Evolutionary conservation across 2,888 invertebrate species (phyloP).

Genomic region (Esperia sulphurella): DNA sequence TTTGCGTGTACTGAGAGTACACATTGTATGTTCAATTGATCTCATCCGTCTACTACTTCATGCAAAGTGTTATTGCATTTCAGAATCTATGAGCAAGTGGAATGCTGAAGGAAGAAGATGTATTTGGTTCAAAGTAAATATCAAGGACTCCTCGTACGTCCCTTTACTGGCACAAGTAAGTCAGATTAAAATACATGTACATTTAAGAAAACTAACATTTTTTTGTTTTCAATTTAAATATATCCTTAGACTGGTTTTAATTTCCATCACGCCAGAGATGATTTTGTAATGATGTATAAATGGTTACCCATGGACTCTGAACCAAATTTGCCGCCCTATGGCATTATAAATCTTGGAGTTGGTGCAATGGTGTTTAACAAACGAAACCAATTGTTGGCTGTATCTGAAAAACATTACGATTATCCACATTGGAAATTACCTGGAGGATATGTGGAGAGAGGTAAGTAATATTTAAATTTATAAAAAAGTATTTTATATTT

Average conservation of each 20-base stretch:
- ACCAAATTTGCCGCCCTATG: constrained; percentile 85
- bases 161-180: constrained; percentile 85
- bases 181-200: background rate
- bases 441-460: constrained; percentile 93
- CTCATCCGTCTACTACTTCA: background rate
- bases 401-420: constrained; percentile 85
- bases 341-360: constrained; percentile 88
- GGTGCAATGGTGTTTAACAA: constrained; percentile 92
- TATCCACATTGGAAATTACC: constrained; percentile 92
- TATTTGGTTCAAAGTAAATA: constrained; percentile 89
- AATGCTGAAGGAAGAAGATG: constrained; percentile 80
- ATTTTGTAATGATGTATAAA: constrained; percentile 88
- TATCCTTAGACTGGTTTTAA: constrained; percentile 87
- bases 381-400: constrained; percentile 86
- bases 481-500: background rate
- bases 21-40: background rate
- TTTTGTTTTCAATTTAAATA: constrained; percentile 22
- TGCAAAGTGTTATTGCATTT: constrained; percentile 22
- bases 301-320: constrained; percentile 85
- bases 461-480: constrained; percentile 51
- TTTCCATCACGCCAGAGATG: constrained; percentile 92
- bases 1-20: background rate
- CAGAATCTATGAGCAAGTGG: constrained; percentile 87
- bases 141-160: constrained; percentile 83
- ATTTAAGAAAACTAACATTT: constrained; percentile 8